Conservation (phyloP, 2,113 vertebrate genomes). For the Vombatus ursinus region DNA sequence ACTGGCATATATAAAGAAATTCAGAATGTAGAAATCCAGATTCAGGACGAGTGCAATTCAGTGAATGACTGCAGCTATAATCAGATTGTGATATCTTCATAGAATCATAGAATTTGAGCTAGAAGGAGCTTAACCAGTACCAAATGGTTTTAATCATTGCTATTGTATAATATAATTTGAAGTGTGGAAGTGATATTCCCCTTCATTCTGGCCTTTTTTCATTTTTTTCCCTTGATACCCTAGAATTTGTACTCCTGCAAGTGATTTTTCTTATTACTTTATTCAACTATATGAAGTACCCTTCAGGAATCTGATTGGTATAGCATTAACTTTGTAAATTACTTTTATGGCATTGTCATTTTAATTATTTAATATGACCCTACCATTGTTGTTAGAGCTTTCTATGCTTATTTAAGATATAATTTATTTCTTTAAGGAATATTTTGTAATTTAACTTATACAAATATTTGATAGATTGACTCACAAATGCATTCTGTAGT, state of each 20-base stretch:
- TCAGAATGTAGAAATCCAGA: neutral
- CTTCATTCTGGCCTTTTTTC: neutral
- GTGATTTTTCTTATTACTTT: neutral
- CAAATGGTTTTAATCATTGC: neutral
- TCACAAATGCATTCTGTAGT: neutral
- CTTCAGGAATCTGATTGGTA: neutral
- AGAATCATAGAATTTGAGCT: neutral
- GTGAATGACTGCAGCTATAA: neutral
- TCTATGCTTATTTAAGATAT: neutral
- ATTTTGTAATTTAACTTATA: neutral
- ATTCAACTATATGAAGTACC: neutral
- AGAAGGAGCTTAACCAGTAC: neutral
- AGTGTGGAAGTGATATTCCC: neutral
- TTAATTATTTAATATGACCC: conserved; percentile 7
- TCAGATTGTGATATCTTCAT: neutral
- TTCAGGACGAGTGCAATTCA: neutral
- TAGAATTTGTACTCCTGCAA: neutral
- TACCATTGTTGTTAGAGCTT: neutral
- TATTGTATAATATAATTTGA: neutral
- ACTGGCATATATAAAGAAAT: neutral
- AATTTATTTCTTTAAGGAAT: neutral
- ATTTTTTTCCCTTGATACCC: neutral
- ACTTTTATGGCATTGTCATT: neutral
- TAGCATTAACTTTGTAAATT: neutral
- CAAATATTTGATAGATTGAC: neutral